A percentile compares a stretch with the other conserved stretches of the same genome.
phyloP scores from a whole-genome alignment of 2,113 vertebrate species.

The Eulemur macaco region DNA sequence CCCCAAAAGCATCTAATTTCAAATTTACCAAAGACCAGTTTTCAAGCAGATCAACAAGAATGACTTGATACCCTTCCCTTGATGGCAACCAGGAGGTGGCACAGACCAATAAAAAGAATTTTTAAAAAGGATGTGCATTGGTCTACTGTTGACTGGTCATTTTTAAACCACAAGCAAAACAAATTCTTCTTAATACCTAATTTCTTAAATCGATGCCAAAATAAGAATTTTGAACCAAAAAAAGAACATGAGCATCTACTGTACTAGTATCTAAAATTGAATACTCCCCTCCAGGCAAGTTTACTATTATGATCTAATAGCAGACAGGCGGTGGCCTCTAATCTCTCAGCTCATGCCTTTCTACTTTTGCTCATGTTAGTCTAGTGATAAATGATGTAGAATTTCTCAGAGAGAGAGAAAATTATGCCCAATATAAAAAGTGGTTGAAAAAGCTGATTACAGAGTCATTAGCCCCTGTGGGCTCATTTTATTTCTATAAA shows the following conservation, averaged over 20 bases:
- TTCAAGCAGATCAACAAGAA: not conserved
- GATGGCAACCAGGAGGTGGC: not conserved
- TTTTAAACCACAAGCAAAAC: slow-evolving; percentile 13
- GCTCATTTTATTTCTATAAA: slow-evolving; percentile 78
- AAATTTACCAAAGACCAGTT: not conserved
- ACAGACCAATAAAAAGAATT: not conserved
- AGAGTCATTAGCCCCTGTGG: slow-evolving; percentile 79
- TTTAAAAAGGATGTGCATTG: not conserved
- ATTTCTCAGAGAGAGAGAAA: slow-evolving; percentile 78
- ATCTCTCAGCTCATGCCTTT: slow-evolving; percentile 66
- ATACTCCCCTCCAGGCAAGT: not conserved
- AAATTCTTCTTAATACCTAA: not conserved
- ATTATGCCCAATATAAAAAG: slow-evolving; percentile 79
- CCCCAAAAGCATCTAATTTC: not conserved
- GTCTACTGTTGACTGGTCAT: not conserved
- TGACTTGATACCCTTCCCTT: not conserved
- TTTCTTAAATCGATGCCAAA: slow-evolving; percentile 2
- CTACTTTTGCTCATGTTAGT: slow-evolving; percentile 68
- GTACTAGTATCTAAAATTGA: not conserved
- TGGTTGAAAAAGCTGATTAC: slow-evolving; percentile 80
- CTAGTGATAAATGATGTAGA: slow-evolving; percentile 78
- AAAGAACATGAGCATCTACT: not conserved
- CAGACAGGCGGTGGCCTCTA: slow-evolving; percentile 60
- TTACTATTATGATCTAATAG: slow-evolving; percentile 42
- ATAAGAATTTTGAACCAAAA: not conserved